phyloP scores from a whole-genome alignment of 2,113 vertebrate species.

The Clarias macrocephalus region DNA sequence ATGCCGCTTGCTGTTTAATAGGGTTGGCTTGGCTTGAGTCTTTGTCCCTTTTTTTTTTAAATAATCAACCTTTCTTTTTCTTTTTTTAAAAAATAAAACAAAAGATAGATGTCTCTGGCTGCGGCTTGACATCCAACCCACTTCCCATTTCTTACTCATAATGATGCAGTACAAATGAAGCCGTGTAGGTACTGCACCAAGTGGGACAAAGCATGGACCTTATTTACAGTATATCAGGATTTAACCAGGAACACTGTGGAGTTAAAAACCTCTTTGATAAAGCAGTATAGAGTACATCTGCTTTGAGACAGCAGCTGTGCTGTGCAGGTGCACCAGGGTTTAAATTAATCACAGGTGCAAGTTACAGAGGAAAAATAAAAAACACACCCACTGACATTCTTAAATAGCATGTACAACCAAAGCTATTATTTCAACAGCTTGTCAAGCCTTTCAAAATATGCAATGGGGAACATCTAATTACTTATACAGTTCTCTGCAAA shows the following conservation, averaged over 20 bases:
- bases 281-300: conserved; percentile 4
- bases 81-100: background rate
- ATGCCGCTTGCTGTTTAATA: conserved; percentile 30
- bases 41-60: background rate
- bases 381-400: conserved; percentile 5
- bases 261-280: conserved; percentile 26
- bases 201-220: background rate
- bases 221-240: background rate
- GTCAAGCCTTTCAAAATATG: conserved; percentile 25
- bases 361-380: background rate
- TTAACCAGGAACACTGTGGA: background rate
- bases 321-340: conserved; percentile 14
- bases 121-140: background rate
- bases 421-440: conserved; percentile 15
- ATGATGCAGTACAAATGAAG: background rate
- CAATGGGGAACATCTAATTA: background rate
- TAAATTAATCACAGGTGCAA: conserved; percentile 38
- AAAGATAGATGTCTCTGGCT: background rate
- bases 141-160: background rate
- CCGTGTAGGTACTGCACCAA: background rate
- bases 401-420: conserved; percentile 1
- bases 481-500: background rate
- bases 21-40: background rate
- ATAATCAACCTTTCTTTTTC: background rate
- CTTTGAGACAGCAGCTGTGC: conserved; percentile 8